A percentile compares a stretch with the other conserved stretches of the same genome.
phyloP scores from a whole-genome alignment of 2,113 vertebrate genomes.

The Euleptes europaea region DNA sequence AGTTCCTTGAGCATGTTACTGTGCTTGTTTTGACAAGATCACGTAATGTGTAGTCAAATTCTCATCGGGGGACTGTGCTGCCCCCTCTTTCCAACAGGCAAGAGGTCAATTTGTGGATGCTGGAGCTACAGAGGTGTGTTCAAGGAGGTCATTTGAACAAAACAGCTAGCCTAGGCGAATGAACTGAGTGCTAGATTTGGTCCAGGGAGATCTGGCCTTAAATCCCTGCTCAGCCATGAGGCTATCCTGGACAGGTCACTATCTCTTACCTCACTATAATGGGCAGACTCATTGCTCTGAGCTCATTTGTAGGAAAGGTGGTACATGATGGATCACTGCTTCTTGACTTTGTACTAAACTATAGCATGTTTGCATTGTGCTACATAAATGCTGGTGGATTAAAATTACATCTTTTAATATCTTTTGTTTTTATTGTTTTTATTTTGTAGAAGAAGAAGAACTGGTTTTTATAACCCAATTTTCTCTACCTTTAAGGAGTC shows the following conservation, averaged over 20 bases:
- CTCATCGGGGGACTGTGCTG: not conserved
- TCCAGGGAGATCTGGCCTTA: not conserved
- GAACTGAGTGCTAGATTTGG: not conserved
- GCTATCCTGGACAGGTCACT: not conserved
- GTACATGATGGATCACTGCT: no score
- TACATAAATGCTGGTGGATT: not conserved
- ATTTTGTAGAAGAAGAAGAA: no score
- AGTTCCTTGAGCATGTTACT: not conserved
- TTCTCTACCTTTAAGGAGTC: no score
- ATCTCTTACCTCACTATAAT: not conserved
- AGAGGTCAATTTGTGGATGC: not conserved
- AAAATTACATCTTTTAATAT: no score
- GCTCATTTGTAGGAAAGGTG: not conserved
- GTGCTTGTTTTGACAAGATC: not conserved
- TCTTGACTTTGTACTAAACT: no score
- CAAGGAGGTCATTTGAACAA: not conserved
- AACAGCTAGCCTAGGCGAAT: not conserved
- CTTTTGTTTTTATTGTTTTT: no score
- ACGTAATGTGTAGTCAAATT: not conserved
- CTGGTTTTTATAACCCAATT: no score
- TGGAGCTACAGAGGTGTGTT: not conserved
- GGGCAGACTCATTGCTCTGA: not conserved
- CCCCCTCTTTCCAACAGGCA: not conserved
- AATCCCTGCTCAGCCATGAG: not conserved
- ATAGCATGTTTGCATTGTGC: not conserved